These are phyloP conservation scores for Tragulus kanchil DNA, from an alignment of 2,113 vertebrate genomes.

Conservation along the genomic window DNA sequence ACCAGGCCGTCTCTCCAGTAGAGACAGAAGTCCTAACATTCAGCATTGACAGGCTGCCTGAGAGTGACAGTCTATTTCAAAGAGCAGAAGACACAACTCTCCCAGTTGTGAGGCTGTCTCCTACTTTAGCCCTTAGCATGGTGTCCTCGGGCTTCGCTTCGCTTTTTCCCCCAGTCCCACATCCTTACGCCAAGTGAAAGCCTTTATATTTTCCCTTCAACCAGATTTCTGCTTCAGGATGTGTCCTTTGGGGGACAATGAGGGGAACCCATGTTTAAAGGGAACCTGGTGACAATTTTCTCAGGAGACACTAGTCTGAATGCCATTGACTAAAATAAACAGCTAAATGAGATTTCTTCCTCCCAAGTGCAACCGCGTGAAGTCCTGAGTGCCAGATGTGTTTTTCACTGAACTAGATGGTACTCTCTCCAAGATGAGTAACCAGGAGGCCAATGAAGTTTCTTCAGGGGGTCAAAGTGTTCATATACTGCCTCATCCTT, in stretches of 20 bases:
- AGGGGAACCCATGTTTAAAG: conserved; percentile 84
- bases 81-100: conserved; percentile 80
- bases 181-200: conserved; percentile 77
- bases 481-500: conserved; percentile 71
- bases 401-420: conserved; percentile 85
- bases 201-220: conserved; percentile 76
- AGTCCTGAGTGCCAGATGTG: conserved; percentile 82
- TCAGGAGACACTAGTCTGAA: conserved; percentile 84
- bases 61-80: conserved; percentile 82
- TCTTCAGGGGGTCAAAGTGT: conserved; percentile 83
- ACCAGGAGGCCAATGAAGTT: conserved; percentile 87
- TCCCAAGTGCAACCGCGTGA: conserved; percentile 80
- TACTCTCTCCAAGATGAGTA: conserved; percentile 86
- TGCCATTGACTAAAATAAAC: conserved; percentile 84
- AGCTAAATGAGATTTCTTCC: conserved; percentile 84
- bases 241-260: conserved; percentile 78
- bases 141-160: conserved; percentile 86
- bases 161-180: conserved; percentile 84
- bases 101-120: conserved; percentile 84
- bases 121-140: conserved; percentile 81
- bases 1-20: conserved; percentile 90
- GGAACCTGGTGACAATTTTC: conserved; percentile 83
- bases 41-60: conserved; percentile 87
- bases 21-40: conserved; percentile 89
- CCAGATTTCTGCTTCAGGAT: conserved; percentile 84